phyloP scores from a whole-genome alignment of 2,888 invertebrate genomes.

The Drosophila limbata region DNA sequence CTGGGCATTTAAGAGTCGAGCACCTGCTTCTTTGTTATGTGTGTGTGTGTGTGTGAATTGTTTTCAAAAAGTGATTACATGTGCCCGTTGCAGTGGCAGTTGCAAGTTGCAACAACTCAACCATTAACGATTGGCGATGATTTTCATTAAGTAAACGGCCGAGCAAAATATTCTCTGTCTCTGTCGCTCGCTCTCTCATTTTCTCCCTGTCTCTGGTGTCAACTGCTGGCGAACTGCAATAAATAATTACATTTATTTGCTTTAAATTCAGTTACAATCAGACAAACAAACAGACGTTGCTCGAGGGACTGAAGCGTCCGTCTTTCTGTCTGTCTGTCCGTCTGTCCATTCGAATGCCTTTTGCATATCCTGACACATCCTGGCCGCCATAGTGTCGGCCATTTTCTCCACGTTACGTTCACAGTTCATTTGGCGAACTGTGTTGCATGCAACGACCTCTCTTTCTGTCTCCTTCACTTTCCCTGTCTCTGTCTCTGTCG shows the following conservation, averaged over 20 bases:
- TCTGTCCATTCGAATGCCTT: constrained; percentile 31
- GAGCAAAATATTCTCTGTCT: neutral
- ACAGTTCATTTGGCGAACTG: constrained; percentile 73
- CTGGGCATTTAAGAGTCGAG: neutral
- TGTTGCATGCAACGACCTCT: constrained; percentile 18
- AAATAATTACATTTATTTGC: constrained; percentile 80
- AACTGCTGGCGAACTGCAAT: constrained; percentile 70
- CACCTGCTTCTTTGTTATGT: neutral
- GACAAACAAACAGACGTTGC: constrained; percentile 51
- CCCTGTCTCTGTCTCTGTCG: constrained; percentile 17
- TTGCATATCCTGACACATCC: constrained; percentile 60
- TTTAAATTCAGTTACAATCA: constrained; percentile 74
- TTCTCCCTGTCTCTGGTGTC: constrained; percentile 29
- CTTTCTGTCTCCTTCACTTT: neutral
- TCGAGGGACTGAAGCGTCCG: neutral
- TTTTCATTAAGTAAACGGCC: constrained; percentile 45
- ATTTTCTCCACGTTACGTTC: constrained; percentile 48
- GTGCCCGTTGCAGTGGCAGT: constrained; percentile 3
- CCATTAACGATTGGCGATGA: constrained; percentile 41
- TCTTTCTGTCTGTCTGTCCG: too few species aligned
- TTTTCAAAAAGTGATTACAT: constrained; percentile 63
- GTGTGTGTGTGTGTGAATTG: constrained; percentile 8
- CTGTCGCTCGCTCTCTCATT: neutral
- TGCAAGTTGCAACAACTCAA: constrained; percentile 9
- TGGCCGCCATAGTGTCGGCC: constrained; percentile 42